Conservation (phyloP, 2,113 vertebrate genomes). For the Oenanthe melanoleuca region DNA sequence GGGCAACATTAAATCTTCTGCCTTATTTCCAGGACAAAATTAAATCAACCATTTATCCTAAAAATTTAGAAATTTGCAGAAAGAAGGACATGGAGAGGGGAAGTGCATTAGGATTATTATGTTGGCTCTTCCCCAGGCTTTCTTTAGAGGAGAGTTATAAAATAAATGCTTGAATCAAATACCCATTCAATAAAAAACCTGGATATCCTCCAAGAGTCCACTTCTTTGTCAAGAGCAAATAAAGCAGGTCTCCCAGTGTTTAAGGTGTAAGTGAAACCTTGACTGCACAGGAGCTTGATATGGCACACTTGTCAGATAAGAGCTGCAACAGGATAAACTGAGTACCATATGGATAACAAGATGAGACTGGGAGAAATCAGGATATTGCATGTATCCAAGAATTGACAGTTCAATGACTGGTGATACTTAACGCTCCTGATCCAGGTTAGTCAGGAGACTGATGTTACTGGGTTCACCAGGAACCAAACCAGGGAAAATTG, state of each 20-base stretch:
- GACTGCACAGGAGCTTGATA: background rate
- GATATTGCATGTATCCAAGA: background rate
- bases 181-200: constrained; percentile 3
- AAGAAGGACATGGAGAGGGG: background rate
- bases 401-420: background rate
- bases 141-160: constrained; percentile 6
- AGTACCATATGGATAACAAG: background rate
- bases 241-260: background rate
- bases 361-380: background rate
- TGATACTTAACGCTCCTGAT: background rate
- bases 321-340: background rate
- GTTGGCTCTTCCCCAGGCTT: background rate
- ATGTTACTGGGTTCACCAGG: background rate
- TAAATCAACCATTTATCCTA: background rate
- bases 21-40: background rate
- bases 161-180: constrained; percentile 11
- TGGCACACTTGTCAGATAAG: background rate
- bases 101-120: background rate
- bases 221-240: background rate
- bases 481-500: background rate
- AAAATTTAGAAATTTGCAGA: background rate
- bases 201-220: constrained; percentile 16
- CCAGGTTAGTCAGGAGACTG: background rate
- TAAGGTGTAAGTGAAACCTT: background rate
- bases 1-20: background rate